A percentile compares a stretch with the other conserved stretches of the same genome.
Evolutionary conservation across 1,140 invertebrate species (phyloP).

Genomic region (Sitodiplosis mosellana): DNA sequence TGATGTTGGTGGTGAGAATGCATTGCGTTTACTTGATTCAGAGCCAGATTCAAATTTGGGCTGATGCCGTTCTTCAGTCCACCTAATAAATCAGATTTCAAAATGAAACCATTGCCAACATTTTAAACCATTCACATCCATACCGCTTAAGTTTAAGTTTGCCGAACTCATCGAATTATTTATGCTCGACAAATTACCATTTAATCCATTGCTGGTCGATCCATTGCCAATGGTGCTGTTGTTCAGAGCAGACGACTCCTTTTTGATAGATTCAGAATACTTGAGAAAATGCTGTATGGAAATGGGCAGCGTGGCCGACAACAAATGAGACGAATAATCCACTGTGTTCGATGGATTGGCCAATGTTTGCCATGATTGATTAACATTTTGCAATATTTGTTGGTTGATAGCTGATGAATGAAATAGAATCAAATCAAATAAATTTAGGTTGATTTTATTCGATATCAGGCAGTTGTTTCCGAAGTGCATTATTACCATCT

Average conservation of each 20-base stretch:
- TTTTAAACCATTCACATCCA: conserved; percentile 6
- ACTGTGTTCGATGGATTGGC: conserved; percentile 25
- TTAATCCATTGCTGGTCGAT: too few relatives aligned
- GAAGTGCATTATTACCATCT: conserved; percentile 27
- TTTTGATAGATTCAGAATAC: conserved; percentile 26
- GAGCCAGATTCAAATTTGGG: background rate
- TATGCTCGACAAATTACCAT: conserved; percentile 3
- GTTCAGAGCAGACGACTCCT: conserved; percentile 16
- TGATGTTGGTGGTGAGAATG: background rate
- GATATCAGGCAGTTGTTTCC: conserved; percentile 6
- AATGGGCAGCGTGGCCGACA: conserved; percentile 26
- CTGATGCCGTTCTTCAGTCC: background rate
- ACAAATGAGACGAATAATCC: conserved; percentile 25
- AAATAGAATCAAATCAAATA: background rate
- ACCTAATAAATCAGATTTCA: conserved; percentile 1
- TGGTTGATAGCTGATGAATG: conserved; percentile 19
- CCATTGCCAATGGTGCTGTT: background rate
- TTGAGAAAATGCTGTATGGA: conserved; percentile 26
- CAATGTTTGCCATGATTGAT: conserved; percentile 26
- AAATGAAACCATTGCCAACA: background rate
- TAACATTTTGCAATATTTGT: conserved; percentile 26
- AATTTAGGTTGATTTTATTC: background rate
- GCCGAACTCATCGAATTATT: conserved; percentile 11
- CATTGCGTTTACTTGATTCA: too few relatives aligned
- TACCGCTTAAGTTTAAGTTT: conserved; percentile 12